phyloP scores from a whole-genome alignment of 30 jellyfish, hydroid and myxozoan genomes.

The Chrysaora quinquecirrha region DNA sequence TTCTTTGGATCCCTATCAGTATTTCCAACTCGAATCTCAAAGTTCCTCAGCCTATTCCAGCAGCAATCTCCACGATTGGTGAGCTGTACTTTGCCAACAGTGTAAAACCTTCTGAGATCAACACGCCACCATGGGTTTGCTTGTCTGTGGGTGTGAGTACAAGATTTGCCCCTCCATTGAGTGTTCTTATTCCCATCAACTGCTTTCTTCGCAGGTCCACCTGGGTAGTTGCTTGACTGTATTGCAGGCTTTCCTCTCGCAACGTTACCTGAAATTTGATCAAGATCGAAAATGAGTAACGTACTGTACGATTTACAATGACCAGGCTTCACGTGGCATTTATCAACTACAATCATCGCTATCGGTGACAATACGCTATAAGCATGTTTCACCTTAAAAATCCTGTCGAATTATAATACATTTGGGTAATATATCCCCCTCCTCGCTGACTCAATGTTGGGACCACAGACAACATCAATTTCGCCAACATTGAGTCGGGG shows the following conservation, averaged over 20 bases:
- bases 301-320: too few species aligned
- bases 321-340: too few species aligned
- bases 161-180: constrained; percentile 45
- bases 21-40: constrained; percentile 63
- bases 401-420: too few species aligned
- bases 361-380: too few species aligned
- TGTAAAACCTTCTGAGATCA: constrained; percentile 49
- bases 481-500: too few species aligned
- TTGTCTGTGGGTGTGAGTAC: constrained; percentile 66
- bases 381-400: too few species aligned
- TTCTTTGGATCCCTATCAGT: constrained; percentile 53
- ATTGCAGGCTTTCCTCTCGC: constrained; percentile 63
- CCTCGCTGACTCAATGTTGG: too few species aligned
- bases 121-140: constrained; percentile 75
- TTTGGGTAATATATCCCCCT: too few species aligned
- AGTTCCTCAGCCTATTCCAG: constrained; percentile 50
- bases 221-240: constrained; percentile 55
- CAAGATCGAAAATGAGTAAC: too few species aligned
- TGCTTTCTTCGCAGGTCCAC: constrained; percentile 42
- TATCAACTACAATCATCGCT: too few species aligned
- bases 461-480: too few species aligned
- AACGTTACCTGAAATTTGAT: constrained; percentile 38
- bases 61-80: constrained; percentile 69
- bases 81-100: constrained; percentile 54
- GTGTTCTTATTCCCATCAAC: constrained; percentile 64